Conservation (phyloP, 1,140 invertebrate genomes). For the Vollenhovia emeryi region DNA sequence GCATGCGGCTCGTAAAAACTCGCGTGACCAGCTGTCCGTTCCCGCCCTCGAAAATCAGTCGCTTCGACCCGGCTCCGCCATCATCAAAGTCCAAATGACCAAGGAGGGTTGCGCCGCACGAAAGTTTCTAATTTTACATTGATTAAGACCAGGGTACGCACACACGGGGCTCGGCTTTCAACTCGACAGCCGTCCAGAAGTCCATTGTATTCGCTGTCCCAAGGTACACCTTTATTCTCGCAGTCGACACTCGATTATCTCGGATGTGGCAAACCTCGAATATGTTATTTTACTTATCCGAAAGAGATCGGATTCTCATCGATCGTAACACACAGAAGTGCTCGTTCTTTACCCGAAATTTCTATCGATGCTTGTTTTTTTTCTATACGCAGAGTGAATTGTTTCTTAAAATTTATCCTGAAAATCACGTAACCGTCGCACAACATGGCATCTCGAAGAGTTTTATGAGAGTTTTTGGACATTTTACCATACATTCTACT, state of each 20-base stretch:
- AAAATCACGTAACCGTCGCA: too few species aligned
- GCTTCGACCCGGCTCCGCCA: slow-evolving; percentile 7
- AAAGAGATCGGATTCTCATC: background rate
- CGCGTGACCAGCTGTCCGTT: slow-evolving; percentile 67
- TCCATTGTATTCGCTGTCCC: background rate
- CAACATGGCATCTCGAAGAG: too few species aligned
- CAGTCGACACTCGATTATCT: background rate
- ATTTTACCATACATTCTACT: too few species aligned
- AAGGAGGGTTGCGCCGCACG: slow-evolving; percentile 11
- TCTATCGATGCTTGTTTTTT: background rate
- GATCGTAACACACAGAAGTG: background rate
- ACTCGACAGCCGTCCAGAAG: background rate
- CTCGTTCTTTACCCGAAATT: background rate
- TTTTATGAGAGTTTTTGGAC: too few species aligned
- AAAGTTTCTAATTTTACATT: slow-evolving; percentile 56
- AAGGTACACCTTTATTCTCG: background rate
- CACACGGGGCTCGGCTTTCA: background rate
- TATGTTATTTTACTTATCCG: background rate
- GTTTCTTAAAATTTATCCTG: too few species aligned
- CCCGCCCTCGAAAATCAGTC: slow-evolving; percentile 59
- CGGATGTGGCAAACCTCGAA: background rate
- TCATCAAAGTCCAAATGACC: slow-evolving; percentile 20
- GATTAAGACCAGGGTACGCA: slow-evolving; percentile 10
- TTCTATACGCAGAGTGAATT: too few species aligned
- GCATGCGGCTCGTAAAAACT: slow-evolving; percentile 72